Evolutionary conservation across 2,888 invertebrate genomes (phyloP), one percentile per base, ranked within the genome.

Genomic region (Ditula angustiorana): DNA sequence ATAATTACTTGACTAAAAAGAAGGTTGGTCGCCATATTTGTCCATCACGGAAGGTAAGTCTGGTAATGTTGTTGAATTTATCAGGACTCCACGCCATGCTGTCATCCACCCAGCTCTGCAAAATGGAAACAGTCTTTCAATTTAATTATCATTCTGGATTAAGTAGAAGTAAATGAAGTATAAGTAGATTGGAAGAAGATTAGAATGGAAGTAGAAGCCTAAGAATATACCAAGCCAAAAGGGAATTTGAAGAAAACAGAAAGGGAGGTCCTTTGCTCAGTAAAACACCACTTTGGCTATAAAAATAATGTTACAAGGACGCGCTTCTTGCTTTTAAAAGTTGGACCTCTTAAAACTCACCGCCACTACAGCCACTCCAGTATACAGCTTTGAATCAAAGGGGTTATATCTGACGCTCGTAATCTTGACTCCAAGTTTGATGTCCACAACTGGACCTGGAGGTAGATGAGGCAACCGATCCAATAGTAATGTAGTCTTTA

Each of bases 101-200:
- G 11, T 92, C 84, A 71, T 96, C 96, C 0, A 77, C 84, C 96
- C 96, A 96, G 67, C 82, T 86, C 95, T 95, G 77, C 33, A 87
- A 86, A 68, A 65, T 2, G 4, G 23, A n/a, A 8, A 46, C 1
- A 21, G 2, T 7, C 11, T 11, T 21, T 2, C 16, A 10, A 41
- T 3, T n/a, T n/a, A n/a, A n/a, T n/a, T n/a, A n/a, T n/a, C n/a
- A n/a, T n/a, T n/a, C n/a, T n/a, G n/a, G n/a, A n/a, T n/a, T n/a
- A n/a, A n/a, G n/a, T n/a, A n/a, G n/a, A n/a, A n/a, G n/a, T n/a
- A n/a, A n/a, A n/a, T n/a, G n/a, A n/a, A n/a, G n/a, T n/a, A n/a
- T n/a, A n/a, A n/a, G n/a, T n/a, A n/a, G n/a, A n/a, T n/a, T n/a
- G n/a, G n/a, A n/a, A n/a, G n/a, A n/a, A n/a, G n/a, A n/a, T n/a